Evolutionary conservation across 2,797 vertebrate species (phyloP), one percentile per base, ranked within the genome.

Genomic region (Coluber constrictor): DNA sequence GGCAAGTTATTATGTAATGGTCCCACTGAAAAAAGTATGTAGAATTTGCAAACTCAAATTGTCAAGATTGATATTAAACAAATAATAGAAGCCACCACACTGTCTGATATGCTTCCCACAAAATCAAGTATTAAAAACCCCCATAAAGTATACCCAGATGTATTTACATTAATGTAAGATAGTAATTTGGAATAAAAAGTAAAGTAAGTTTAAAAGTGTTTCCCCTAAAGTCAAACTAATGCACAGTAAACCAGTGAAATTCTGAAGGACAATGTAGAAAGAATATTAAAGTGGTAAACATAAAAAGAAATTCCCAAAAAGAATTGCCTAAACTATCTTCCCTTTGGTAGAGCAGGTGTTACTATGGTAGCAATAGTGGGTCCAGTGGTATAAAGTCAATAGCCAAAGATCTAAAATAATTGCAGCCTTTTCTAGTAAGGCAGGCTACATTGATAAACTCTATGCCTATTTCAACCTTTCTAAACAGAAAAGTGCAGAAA

Each of bases 141-240:
- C 9, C n/a, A 63, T 70, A 3, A 57, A 47, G 29, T 59, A 37
- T 23, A 60, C 66, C 54, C 32, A 27, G 15, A 16, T 83, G 9
- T 55, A 56, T 57, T 90, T 57, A 32, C 29, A 56, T 11, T 55
- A 8, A 29, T 29, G n/a, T 70, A 32, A 70, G n/a, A 32, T 32
- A 32, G 15, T 32, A 15, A 16, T 70, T 90, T 90, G 18, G 37
- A 90, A 55, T 13, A 27, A 91, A 54, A 91, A 86, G 20, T 91
- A 23, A 86, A 93, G n/a, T 37, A 60, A 90, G 5, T 88, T 95
- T 90, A 20, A 79, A 93, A 94, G 90, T 90, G 20, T 90, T 86
- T 51, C n/a, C 92, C 3, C 12, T 90, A 25, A 86, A 54, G 25
- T 90, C 27, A 29, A 56, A 83, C 60, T 23, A 56, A 79, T 90